Conservation (phyloP, 2,113 vertebrate genomes). For the Pimephales promelas region DNA sequence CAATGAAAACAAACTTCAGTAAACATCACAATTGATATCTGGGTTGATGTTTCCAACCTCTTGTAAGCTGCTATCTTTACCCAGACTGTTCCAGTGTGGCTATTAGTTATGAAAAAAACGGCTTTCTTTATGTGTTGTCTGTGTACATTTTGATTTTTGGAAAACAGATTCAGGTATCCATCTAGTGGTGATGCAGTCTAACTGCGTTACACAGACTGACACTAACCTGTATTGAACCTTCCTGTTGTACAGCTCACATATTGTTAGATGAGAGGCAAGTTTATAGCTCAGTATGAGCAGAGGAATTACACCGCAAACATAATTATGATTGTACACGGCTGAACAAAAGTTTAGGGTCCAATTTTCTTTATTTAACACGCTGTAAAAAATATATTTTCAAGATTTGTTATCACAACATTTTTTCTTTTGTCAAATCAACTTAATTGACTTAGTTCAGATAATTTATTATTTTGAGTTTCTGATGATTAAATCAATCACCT, state of each 20-base stretch:
- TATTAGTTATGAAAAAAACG: background rate
- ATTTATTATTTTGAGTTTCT: too few relatives aligned
- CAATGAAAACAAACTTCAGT: constrained; percentile 75
- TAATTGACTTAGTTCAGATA: too few relatives aligned
- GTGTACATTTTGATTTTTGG: background rate
- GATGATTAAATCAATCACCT: too few relatives aligned
- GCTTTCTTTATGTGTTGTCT: background rate
- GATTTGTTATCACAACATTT: too few relatives aligned
- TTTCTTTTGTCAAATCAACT: too few relatives aligned
- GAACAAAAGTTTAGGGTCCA: too few relatives aligned
- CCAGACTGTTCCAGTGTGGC: background rate
- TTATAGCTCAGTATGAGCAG: too few relatives aligned
- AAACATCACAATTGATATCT: constrained; percentile 73
- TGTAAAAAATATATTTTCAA: too few relatives aligned
- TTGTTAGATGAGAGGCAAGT: background rate
- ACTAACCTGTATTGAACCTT: background rate
- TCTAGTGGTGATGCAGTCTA: constrained; percentile 72
- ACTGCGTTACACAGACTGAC: constrained; percentile 72
- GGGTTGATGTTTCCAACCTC: constrained; percentile 55
- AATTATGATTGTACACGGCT: too few relatives aligned
- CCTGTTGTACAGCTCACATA: background rate
- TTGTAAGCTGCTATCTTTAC: constrained; percentile 36
- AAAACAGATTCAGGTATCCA: constrained; percentile 65
- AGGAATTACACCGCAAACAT: too few relatives aligned
- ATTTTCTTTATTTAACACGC: too few relatives aligned